Conservation (phyloP, 2,113 vertebrate species). For the Todiramphus saurophagus region DNA sequence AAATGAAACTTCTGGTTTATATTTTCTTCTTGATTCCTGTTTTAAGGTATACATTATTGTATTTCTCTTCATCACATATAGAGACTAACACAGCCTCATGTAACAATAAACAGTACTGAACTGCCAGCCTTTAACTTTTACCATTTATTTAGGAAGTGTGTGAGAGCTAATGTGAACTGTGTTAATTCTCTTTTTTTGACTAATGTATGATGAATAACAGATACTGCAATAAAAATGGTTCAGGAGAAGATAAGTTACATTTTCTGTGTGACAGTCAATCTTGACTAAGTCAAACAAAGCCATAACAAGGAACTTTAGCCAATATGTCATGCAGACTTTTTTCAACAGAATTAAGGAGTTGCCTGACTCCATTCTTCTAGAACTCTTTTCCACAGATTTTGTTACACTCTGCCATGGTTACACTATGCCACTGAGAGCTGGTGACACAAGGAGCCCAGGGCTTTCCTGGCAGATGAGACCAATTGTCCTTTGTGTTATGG, state of each 20-base stretch:
- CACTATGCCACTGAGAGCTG: not conserved
- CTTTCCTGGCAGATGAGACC: not conserved
- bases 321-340: not conserved
- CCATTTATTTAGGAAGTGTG: constrained; percentile 16
- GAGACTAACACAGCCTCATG: not conserved
- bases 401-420: not conserved
- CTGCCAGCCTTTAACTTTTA: not conserved
- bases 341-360: not conserved
- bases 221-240: not conserved
- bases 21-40: not conserved
- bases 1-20: not conserved
- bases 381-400: not conserved
- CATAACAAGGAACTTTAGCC: not conserved
- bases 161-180: not conserved
- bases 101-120: not conserved
- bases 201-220: not conserved
- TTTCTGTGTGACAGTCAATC: not conserved
- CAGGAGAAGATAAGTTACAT: not conserved
- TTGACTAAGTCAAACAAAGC: not conserved
- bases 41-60: not conserved
- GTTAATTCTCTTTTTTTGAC: not conserved
- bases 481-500: not conserved
- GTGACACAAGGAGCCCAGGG: not conserved
- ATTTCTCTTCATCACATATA: not conserved
- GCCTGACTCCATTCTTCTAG: not conserved